Conservation (phyloP, 2,113 vertebrate species). For the Craseonycteris thonglongyai region DNA sequence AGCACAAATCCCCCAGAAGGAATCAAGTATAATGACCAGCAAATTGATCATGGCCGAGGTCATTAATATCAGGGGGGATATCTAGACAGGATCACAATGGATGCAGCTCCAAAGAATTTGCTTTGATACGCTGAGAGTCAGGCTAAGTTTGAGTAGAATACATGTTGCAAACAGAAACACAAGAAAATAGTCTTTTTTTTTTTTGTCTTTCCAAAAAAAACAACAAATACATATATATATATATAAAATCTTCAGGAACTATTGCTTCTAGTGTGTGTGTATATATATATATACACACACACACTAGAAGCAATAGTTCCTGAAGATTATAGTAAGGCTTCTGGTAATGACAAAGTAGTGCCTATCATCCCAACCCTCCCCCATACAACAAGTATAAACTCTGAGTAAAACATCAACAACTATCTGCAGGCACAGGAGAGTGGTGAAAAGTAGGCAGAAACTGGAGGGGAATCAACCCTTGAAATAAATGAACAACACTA, state of each 20-base stretch:
- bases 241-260: background rate
- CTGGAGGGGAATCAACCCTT: background rate
- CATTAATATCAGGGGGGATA: background rate
- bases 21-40: background rate
- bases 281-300: background rate
- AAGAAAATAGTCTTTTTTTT: background rate
- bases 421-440: background rate
- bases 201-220: background rate
- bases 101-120: background rate
- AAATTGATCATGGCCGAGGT: background rate
- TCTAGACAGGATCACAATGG: background rate
- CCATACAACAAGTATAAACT: background rate
- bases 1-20: background rate
- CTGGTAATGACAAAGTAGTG: background rate
- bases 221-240: no score
- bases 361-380: background rate
- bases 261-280: background rate
- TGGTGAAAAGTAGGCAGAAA: background rate
- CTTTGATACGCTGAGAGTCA: background rate
- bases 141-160: background rate
- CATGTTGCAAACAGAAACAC: background rate
- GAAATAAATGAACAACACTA: background rate
- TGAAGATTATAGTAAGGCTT: background rate
- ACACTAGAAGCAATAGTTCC: background rate
- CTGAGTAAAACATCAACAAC: background rate